These are phyloP conservation scores for Hemithea aestivaria DNA, from an alignment of 2,888 invertebrate species.

Conservation along the genomic window DNA sequence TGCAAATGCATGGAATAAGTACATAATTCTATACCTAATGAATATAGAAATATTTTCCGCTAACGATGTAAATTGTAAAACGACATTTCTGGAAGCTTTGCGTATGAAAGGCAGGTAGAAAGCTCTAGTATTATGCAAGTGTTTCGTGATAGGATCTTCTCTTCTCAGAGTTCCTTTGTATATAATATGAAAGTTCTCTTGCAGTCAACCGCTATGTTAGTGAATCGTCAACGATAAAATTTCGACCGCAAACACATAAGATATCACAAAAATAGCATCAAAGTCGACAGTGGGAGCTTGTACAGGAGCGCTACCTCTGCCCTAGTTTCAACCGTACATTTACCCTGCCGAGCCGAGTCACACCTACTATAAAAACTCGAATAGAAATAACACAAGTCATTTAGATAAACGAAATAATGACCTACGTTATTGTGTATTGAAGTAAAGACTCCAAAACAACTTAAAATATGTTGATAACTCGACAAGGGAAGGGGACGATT, in stretches of 20 bases:
- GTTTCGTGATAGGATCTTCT: too few relatives aligned
- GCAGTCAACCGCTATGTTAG: constrained; percentile 50
- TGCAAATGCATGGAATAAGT: constrained; percentile 41
- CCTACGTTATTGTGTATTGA: constrained; percentile 26
- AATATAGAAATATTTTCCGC: constrained; percentile 33
- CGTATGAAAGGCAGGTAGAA: too few relatives aligned
- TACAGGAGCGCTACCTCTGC: constrained; percentile 52
- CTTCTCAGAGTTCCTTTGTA: too few relatives aligned
- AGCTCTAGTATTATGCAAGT: too few relatives aligned
- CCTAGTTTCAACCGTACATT: constrained; percentile 57
- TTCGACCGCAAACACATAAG: constrained; percentile 58
- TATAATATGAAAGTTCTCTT: constrained; percentile 27
- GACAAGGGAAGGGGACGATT: constrained; percentile 7
- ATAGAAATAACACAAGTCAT: constrained; percentile 24
- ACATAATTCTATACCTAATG: constrained; percentile 21
- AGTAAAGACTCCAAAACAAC: constrained; percentile 14
- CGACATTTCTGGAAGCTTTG: constrained; percentile 22
- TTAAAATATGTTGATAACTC: constrained; percentile 14
- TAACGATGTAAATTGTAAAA: constrained; percentile 46
- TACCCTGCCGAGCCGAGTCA: constrained; percentile 37
- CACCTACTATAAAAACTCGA: constrained; percentile 41
- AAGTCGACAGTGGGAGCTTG: constrained; percentile 48
- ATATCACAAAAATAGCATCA: constrained; percentile 68
- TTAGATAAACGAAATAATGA: constrained; percentile 17
- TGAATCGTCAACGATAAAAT: constrained; percentile 52